phyloP scores from a whole-genome alignment of 2,888 invertebrate genomes.

The Priocnemis perturbator region DNA sequence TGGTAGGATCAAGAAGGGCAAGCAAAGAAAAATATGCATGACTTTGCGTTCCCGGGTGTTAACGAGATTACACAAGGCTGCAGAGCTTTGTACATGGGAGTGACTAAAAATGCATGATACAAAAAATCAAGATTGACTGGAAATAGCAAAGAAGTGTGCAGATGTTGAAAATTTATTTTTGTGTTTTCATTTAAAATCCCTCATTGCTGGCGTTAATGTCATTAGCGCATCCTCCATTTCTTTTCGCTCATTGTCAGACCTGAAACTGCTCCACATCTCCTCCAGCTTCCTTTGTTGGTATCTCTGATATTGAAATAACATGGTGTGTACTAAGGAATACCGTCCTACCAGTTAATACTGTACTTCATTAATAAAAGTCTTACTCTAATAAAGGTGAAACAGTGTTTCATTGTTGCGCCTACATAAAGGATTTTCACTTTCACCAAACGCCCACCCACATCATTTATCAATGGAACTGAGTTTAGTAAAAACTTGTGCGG shows the following conservation, averaged over 20 bases:
- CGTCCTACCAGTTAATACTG: background rate
- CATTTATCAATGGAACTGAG: conserved; percentile 82
- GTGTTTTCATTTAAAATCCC: conserved; percentile 60
- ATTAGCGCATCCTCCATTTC: conserved; percentile 76
- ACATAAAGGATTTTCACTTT: conserved; percentile 82
- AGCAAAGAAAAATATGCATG: no score
- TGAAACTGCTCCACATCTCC: conserved; percentile 79
- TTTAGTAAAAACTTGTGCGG: conserved; percentile 85
- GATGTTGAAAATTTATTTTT: no score
- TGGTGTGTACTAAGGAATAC: background rate
- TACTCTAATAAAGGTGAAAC: conserved; percentile 82
- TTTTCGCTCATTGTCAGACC: conserved; percentile 80
- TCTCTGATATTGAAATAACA: conserved; percentile 68
- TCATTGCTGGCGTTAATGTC: conserved; percentile 66
- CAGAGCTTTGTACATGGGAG: no score
- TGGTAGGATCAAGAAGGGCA: no score
- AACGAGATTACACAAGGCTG: no score
- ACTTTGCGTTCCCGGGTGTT: no score
- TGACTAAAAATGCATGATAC: no score
- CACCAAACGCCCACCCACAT: conserved; percentile 80
- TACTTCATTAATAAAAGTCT: conserved; percentile 16
- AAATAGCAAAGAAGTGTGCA: no score
- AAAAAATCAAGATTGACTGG: no score
- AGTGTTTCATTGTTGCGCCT: conserved; percentile 88
- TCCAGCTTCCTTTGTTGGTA: conserved; percentile 83